A percentile compares a stretch with the other conserved stretches of the same genome.
These are phyloP conservation scores for Araneus ventricosus DNA, from an alignment of 1,140 invertebrate species.

Conservation along the genomic window DNA sequence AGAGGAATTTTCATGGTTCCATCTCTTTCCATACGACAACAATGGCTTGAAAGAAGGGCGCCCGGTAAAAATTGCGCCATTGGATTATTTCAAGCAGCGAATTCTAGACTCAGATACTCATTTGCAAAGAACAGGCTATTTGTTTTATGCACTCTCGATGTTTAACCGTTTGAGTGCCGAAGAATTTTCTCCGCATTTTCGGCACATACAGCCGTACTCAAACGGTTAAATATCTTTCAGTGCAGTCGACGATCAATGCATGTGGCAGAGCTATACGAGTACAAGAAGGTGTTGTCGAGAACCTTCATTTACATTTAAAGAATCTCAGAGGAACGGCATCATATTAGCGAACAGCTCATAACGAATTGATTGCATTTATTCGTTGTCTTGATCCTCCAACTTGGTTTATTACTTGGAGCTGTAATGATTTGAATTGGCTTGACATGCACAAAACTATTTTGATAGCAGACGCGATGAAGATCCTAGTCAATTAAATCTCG, in stretches of 20 bases:
- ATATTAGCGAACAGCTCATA: conserved; percentile 62
- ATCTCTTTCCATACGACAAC: conserved; percentile 78
- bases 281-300: conserved; percentile 40
- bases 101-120: conserved; percentile 78
- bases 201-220: no score
- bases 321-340: conserved; percentile 69
- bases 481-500: neutral
- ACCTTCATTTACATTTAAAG: no score
- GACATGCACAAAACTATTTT: no score
- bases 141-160: conserved; percentile 80
- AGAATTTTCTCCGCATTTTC: no score
- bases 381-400: no score
- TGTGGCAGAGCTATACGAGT: neutral
- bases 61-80: conserved; percentile 79
- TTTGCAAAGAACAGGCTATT: conserved; percentile 80
- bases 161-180: conserved; percentile 66
- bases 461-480: conserved; percentile 10
- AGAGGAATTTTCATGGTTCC: no score
- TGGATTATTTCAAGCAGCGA: conserved; percentile 80
- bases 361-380: no score
- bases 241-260: conserved; percentile 40
- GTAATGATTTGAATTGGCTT: conserved; percentile 63
- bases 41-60: conserved; percentile 80
- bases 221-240: conserved; percentile 21
- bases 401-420: no score